Evolutionary conservation across 2,888 invertebrate species (phyloP).

Genomic region (Hybos culiciformis): DNA sequence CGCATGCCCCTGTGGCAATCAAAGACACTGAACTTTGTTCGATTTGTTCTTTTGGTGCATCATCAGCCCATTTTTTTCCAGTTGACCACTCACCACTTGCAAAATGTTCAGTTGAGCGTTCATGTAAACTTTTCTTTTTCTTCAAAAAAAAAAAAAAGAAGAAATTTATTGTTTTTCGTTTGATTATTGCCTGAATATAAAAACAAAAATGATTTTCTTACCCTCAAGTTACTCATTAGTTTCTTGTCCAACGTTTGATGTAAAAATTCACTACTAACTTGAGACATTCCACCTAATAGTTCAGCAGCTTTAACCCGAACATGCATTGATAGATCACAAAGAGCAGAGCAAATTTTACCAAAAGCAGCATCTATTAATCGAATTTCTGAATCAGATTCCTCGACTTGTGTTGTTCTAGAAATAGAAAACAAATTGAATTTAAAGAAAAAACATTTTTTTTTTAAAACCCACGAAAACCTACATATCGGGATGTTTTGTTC

Average conservation of each 20-base stretch:
- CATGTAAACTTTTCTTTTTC: conserved; percentile 72
- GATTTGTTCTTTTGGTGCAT: conserved; percentile 59
- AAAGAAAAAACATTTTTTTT: neutral
- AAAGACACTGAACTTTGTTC: conserved; percentile 63
- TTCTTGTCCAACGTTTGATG: conserved; percentile 97
- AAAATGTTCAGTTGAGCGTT: conserved; percentile 68
- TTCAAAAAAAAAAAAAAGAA: conserved; percentile 29
- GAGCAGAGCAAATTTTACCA: conserved; percentile 81
- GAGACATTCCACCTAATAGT: conserved; percentile 71
- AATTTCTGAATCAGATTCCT: conserved; percentile 68
- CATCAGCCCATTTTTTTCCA: conserved; percentile 79
- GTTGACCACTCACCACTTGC: conserved; percentile 83
- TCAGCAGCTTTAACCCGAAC: conserved; percentile 76
- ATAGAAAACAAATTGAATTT: too few relatives aligned
- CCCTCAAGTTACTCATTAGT: conserved; percentile 88
- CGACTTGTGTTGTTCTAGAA: conserved; percentile 53
- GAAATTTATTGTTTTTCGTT: neutral
- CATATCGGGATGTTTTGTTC: conserved; percentile 79
- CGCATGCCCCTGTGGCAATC: conserved; percentile 89
- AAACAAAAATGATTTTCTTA: conserved; percentile 26
- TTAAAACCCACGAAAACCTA: conserved; percentile 29
- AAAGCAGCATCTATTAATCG: conserved; percentile 92
- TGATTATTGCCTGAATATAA: too few relatives aligned
- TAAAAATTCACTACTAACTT: conserved; percentile 77
- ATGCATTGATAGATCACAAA: conserved; percentile 83